These are phyloP conservation scores for Vireo griseus DNA, from an alignment of 2,797 vertebrate species.

Conservation along the genomic window DNA sequence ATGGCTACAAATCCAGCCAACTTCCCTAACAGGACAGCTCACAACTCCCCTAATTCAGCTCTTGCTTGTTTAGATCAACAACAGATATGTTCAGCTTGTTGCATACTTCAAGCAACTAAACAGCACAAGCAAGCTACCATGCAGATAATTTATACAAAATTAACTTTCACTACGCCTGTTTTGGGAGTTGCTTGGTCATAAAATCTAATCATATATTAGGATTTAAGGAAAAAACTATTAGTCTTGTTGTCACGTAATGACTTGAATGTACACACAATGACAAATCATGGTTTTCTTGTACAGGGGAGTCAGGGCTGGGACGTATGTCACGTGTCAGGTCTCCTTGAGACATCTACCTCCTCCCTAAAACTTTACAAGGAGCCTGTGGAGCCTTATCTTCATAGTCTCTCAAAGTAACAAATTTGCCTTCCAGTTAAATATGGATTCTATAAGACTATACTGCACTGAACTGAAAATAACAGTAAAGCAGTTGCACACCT, in stretches of 20 bases:
- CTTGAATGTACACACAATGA: background rate
- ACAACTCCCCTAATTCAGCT: conserved; percentile 62
- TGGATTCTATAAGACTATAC: background rate
- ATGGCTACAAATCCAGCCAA: background rate
- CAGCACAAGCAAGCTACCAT: background rate
- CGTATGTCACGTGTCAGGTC: background rate
- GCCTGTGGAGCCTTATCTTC: background rate
- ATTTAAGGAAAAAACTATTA: background rate
- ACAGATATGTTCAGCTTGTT: conserved; percentile 15
- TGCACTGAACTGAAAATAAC: background rate
- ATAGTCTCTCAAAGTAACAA: background rate
- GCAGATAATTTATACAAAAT: background rate
- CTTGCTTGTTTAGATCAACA: conserved; percentile 69
- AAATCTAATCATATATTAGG: background rate
- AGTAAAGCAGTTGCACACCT: background rate
- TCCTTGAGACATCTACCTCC: background rate
- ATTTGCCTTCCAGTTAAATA: background rate
- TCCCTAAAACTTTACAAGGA: background rate
- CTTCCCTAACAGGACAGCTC: conserved; percentile 26
- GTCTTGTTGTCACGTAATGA: background rate
- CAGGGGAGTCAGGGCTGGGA: background rate
- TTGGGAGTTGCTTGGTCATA: background rate
- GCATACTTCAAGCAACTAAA: background rate
- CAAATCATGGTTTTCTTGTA: background rate
- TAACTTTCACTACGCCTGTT: background rate